Evolutionary conservation across 1,140 invertebrate genomes (phyloP).

Genomic region (Rhyacophila brunnea): DNA sequence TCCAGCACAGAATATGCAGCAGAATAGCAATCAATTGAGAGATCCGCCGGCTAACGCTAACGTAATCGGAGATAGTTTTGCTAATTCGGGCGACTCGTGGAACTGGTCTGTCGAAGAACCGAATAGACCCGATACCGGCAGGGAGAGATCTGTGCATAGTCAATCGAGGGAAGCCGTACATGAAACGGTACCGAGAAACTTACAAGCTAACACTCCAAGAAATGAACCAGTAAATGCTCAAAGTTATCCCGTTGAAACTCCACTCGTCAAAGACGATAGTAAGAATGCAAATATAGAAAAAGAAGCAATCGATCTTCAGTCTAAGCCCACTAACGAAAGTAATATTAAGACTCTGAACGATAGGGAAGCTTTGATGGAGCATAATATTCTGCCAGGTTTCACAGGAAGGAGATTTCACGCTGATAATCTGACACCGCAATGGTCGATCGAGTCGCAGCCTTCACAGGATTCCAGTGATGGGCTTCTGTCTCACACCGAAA

Average conservation of each 20-base stretch:
- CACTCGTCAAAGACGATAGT: conserved; percentile 7
- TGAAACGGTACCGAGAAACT: not conserved
- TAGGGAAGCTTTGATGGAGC: conserved; percentile 44
- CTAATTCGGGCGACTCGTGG: conserved; percentile 44
- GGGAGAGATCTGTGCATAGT: conserved; percentile 10
- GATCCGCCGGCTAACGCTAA: conserved; percentile 46
- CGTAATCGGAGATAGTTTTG: conserved; percentile 52
- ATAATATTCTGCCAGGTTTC: conserved; percentile 44
- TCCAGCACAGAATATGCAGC: conserved; percentile 42
- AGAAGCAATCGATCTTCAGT: not conserved
- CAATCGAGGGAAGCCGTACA: conserved; percentile 13
- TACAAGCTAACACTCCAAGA: not conserved
- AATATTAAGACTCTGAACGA: conserved; percentile 45
- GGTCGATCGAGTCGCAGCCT: conserved; percentile 62
- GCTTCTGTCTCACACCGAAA: conserved; percentile 55
- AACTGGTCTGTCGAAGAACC: conserved; percentile 48
- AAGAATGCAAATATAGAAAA: conserved; percentile 8
- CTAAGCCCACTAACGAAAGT: conserved; percentile 3
- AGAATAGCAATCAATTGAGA: conserved; percentile 33
- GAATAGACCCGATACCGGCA: conserved; percentile 23
- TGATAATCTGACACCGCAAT: conserved; percentile 57
- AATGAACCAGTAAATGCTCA: not conserved
- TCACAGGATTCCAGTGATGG: conserved; percentile 61
- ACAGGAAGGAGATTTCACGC: conserved; percentile 46
- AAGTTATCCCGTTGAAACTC: not conserved